These are phyloP conservation scores for Equus quagga DNA, from an alignment of 2,113 vertebrate species.

Conservation along the genomic window DNA sequence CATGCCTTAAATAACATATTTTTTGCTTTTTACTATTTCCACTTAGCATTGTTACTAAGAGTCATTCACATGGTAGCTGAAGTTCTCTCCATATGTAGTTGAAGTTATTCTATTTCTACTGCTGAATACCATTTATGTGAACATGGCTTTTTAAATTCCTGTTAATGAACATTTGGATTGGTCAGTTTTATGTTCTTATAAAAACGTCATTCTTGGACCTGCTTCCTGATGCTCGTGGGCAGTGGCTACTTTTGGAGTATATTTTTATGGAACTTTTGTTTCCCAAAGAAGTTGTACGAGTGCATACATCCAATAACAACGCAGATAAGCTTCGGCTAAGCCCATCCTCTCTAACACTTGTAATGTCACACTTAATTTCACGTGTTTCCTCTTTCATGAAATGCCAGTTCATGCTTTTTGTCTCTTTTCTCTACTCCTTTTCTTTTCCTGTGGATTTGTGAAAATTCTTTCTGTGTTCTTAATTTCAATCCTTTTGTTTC, in stretches of 20 bases:
- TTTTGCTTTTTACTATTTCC: background rate
- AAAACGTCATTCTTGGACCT: background rate
- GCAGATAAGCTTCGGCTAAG: no score
- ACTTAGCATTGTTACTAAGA: background rate
- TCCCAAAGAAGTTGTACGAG: background rate
- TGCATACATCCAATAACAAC: background rate
- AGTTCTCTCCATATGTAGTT: background rate
- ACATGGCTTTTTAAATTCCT: background rate
- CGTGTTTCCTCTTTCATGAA: background rate
- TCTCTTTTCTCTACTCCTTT: background rate
- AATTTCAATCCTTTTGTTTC: background rate
- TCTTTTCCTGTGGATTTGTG: background rate
- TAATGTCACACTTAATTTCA: background rate
- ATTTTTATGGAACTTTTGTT: background rate
- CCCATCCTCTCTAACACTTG: background rate
- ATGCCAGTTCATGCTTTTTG: background rate
- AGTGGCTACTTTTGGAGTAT: background rate
- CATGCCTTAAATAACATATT: no score
- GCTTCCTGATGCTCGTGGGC: background rate
- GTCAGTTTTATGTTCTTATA: background rate
- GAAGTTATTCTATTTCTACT: background rate
- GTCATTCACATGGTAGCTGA: background rate
- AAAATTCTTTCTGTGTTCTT: background rate
- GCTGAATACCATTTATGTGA: background rate
- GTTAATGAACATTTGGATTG: background rate